phyloP scores from a whole-genome alignment of 2,797 vertebrate species.

The Poecilia picta region DNA sequence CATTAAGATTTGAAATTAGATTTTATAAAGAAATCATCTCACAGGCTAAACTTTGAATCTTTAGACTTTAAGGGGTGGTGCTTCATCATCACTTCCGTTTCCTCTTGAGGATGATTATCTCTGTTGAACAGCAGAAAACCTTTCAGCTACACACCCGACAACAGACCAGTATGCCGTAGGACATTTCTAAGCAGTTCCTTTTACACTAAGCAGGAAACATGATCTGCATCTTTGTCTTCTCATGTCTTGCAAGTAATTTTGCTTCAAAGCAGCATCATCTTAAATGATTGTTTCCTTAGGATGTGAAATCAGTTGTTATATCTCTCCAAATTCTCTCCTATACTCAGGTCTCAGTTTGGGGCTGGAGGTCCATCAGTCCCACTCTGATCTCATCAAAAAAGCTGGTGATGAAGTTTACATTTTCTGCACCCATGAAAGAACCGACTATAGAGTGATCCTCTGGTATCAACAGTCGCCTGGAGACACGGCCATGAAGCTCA shows the following conservation, averaged over 20 bases:
- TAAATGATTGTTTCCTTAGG: background rate
- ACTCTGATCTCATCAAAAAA: conserved; percentile 10
- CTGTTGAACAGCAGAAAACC: background rate
- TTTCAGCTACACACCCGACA: background rate
- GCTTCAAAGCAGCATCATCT: background rate
- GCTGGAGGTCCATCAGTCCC: conserved; percentile 40
- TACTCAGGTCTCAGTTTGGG: conserved; percentile 30
- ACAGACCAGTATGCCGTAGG: background rate
- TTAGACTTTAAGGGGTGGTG: background rate
- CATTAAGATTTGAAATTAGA: background rate
- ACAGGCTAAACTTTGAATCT: background rate
- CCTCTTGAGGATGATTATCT: background rate
- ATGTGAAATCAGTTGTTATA: background rate
- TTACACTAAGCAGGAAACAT: background rate
- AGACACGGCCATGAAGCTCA: conserved; percentile 21
- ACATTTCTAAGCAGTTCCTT: background rate
- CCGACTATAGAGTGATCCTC: conserved; percentile 24
- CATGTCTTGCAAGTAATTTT: background rate
- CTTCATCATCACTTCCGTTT: background rate
- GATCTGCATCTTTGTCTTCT: background rate
- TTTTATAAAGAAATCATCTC: background rate
- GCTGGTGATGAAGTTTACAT: conserved; percentile 13
- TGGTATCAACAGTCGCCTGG: conserved; percentile 48
- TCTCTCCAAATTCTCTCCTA: background rate
- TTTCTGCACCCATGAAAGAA: conserved; percentile 42